Base-by-base conservation (phyloP, 1,140 invertebrate species). In the Ostrea denselamellosa region DNA sequence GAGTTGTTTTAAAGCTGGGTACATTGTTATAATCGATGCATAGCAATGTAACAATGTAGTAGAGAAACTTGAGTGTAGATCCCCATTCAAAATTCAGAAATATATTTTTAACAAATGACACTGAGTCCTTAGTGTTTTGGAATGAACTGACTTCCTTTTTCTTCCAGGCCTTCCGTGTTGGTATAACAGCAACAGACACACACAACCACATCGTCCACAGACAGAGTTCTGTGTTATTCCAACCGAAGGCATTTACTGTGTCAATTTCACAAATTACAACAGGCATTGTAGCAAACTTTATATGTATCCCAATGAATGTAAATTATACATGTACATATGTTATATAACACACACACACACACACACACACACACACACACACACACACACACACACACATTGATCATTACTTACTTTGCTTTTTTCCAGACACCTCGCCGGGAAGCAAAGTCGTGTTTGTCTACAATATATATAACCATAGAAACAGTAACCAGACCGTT, bases 141-240 rank as follows among this genome's bases (percentile, higher is more conserved):
- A n/a, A n/a, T n/a, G n/a, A n/a, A n/a, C n/a, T n/a, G n/a, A n/a
- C n/a, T n/a, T n/a, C n/a, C n/a, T 81, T 54, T 25, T 62, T 51
- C 0, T 85, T 68, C n/a, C 14, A 85, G 85, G 58, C 62, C 85
- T 85, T 85, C 19, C 85, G 85, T 19, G 85, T 85, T 25, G 85
- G 85, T 22, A n/a, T 85, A 25, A 62, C 34, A 52, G 85, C 58
- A 17, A 51, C 34, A 51, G 85, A 85, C 34, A 85, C 7, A 12
- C 4, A 52, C 28, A 68, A 62, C 12, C 68, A 68, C 14, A 68
- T 9, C 22, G 68, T 77, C 28, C 68, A 34, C 17, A 77, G 68
- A 77, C 68, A 77, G 68, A 77, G 25, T 14, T 10, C 68, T 25
- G 25, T 34, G 28, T 10, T n/a, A 17, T 3, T 77, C 9, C 68